A percentile compares a stretch with the other conserved stretches of the same genome.
Evolutionary conservation across 2,113 vertebrate species (phyloP).

Genomic region (Callipepla squamata): DNA sequence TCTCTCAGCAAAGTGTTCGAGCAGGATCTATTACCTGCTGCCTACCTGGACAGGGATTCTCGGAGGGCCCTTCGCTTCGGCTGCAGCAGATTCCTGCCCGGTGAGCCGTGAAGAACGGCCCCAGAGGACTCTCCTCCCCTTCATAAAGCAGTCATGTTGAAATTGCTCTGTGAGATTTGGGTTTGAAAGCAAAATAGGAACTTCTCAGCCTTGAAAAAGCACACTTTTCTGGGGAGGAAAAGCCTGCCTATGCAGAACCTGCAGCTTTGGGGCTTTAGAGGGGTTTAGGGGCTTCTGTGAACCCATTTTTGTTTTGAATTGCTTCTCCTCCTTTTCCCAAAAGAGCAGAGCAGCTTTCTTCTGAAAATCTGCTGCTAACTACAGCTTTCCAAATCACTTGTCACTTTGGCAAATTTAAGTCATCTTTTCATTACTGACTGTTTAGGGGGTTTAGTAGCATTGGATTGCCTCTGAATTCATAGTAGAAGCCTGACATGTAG

Average conservation of each 20-base stretch:
- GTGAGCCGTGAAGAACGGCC: constrained; percentile 21
- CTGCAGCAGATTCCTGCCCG: not conserved
- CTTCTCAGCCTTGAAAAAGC: not conserved
- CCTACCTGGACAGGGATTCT: constrained; percentile 35
- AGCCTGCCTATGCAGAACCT: not conserved
- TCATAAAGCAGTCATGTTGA: not conserved
- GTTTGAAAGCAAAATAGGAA: constrained; percentile 7
- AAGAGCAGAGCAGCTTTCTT: constrained; percentile 18
- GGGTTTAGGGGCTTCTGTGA: not conserved
- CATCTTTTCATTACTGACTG: constrained; percentile 61
- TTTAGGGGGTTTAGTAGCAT: constrained; percentile 46
- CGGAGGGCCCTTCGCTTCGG: not conserved
- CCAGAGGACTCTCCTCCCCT: not conserved
- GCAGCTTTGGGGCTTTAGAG: not conserved
- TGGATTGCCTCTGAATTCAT: constrained; percentile 49
- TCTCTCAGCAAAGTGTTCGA: not conserved
- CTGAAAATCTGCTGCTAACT: constrained; percentile 7
- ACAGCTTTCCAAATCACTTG: constrained; percentile 24
- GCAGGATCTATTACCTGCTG: constrained; percentile 53
- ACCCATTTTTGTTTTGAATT: not conserved
- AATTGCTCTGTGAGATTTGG: not conserved
- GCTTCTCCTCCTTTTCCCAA: not conserved
- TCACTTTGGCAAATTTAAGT: constrained; percentile 43
- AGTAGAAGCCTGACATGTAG: constrained; percentile 43
- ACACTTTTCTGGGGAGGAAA: not conserved